Percentiles rank a stretch among this genome's conserved stretches.
phyloP scores from a whole-genome alignment of 2,888 invertebrate genomes.

The Palloptera scutellata region DNA sequence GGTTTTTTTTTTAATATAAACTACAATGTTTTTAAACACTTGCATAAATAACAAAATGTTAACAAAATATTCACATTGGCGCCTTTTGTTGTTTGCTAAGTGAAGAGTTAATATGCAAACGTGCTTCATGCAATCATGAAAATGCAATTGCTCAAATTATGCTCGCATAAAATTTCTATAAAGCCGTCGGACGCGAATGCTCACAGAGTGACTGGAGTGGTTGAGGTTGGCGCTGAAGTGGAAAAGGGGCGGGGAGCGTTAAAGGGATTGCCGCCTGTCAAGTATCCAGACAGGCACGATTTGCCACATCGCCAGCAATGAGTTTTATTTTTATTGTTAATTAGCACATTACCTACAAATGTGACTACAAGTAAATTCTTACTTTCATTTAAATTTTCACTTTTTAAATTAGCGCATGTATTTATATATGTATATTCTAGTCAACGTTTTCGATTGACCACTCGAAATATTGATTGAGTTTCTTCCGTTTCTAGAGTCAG shows the following conservation, averaged over 20 bases:
- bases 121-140: conserved; percentile 43
- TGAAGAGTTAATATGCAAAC: conserved; percentile 52
- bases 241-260: neutral
- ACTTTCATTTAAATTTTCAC: no score
- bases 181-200: conserved; percentile 5
- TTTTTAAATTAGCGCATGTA: no score
- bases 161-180: conserved; percentile 32
- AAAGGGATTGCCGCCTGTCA: conserved; percentile 37
- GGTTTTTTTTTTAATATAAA: conserved; percentile 12
- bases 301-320: no score
- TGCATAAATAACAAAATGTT: conserved; percentile 21
- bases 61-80: conserved; percentile 30
- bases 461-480: no score
- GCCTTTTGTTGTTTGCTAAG: conserved; percentile 23
- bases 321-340: no score
- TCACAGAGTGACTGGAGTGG: neutral
- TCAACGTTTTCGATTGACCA: no score
- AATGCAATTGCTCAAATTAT: conserved; percentile 39
- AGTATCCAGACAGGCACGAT: no score
- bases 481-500: no score
- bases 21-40: conserved; percentile 14
- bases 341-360: no score
- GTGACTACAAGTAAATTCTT: no score
- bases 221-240: neutral
- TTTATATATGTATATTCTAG: no score